phyloP scores from a whole-genome alignment of 2,888 invertebrate species.

The Apotomis capreana region DNA sequence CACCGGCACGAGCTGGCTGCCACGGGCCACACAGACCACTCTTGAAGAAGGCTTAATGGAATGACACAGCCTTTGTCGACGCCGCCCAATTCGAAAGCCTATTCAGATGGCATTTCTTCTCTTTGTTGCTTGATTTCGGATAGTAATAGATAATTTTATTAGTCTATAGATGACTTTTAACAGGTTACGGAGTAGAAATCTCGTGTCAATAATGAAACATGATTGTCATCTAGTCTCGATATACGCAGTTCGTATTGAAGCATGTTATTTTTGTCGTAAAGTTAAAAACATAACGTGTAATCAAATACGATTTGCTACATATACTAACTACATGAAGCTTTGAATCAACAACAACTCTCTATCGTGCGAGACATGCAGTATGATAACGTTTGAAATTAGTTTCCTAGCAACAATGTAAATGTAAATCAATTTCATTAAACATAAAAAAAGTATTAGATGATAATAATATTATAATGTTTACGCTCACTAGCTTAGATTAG shows the following conservation, averaged over 20 bases:
- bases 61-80: constrained; percentile 81
- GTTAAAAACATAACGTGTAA: constrained; percentile 54
- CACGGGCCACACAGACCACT: constrained; percentile 77
- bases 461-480: too few species aligned
- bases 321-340: background rate
- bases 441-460: too few species aligned
- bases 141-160: constrained; percentile 82
- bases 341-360: background rate
- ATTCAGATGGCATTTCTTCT: constrained; percentile 82
- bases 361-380: background rate
- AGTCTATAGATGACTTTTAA: constrained; percentile 75
- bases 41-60: constrained; percentile 83
- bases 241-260: constrained; percentile 43
- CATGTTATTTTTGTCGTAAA: constrained; percentile 52
- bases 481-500: too few species aligned
- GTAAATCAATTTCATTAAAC: too few species aligned
- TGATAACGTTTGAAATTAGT: background rate
- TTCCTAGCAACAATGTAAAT: too few species aligned
- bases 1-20: constrained; percentile 59
- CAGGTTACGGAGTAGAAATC: constrained; percentile 69
- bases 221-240: constrained; percentile 54
- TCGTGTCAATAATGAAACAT: constrained; percentile 59
- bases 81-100: constrained; percentile 83
- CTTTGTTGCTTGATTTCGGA: constrained; percentile 82
- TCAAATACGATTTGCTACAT: constrained; percentile 54